A percentile compares a stretch with the other conserved stretches of the same genome.
Evolutionary conservation across 1,140 invertebrate species (phyloP).

Genomic region (Drosophila leontia): DNA sequence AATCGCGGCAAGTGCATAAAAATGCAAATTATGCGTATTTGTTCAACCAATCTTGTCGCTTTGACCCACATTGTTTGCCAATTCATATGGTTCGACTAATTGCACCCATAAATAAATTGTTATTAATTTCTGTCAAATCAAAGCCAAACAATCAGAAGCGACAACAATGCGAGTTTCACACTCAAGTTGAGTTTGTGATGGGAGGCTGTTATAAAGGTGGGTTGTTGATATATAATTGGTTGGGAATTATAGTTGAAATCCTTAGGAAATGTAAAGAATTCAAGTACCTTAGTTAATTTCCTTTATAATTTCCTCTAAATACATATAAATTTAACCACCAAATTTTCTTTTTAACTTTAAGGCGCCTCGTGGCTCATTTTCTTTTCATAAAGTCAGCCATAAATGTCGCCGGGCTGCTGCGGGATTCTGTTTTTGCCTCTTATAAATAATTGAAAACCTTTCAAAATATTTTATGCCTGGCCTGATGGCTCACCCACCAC

Average conservation of each 20-base stretch:
- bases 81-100: constrained; percentile 60
- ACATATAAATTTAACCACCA: no score
- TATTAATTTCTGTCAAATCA: constrained; percentile 75
- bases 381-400: background rate
- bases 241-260: background rate
- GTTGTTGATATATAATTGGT: background rate
- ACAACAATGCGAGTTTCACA: constrained; percentile 30
- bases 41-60: constrained; percentile 51
- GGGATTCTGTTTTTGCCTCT: constrained; percentile 24
- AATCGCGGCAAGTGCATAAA: constrained; percentile 44
- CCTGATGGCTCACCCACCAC: constrained; percentile 20
- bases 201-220: no score
- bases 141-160: constrained; percentile 33
- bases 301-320: no score
- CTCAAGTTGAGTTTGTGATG: constrained; percentile 15
- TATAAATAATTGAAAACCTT: constrained; percentile 56
- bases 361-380: background rate
- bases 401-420: background rate
- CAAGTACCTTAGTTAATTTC: no score
- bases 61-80: constrained; percentile 37
- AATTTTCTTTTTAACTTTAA: background rate
- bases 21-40: constrained; percentile 60
- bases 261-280: background rate
- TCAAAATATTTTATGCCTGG: constrained; percentile 43
- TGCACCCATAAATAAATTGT: constrained; percentile 77